Base-by-base conservation (phyloP, 92 coral and sea anemone species). In the Palythoa grandis region DNA sequence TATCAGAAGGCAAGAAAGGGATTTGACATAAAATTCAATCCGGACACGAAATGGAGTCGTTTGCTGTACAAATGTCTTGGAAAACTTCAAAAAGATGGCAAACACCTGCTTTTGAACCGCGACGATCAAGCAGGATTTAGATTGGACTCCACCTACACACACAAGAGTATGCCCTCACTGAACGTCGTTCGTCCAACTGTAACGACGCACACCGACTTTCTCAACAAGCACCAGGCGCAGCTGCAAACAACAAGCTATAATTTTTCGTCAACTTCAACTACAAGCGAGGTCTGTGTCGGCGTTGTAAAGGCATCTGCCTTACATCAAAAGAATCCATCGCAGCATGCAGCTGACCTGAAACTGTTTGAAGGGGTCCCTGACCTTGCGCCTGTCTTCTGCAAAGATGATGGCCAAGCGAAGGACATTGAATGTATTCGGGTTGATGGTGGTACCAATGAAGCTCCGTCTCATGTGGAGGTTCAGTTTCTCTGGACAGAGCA, bases 191-290 rank as follows among this genome's bases (percentile, higher is more conserved):
- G 63, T 39, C 89, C 67, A 1, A 39, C 84, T 16, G 15, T 61
- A 67, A 77, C 89, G 7, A 86, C 85, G 13, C 85, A 72, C 16
- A 79, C 82, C 7, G 90, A 87, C 52, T 77, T 86, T 57, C 77
- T 78, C 19, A 86, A 78, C 78, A 86, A 86, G 47, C 72, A 86
- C 57, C 78, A 69, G 39, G 22, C 79, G 1, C 89, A 86, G 24
- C 79, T 78, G 12, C 90, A 80, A 72, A 80, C 86, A 67, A 87
- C 86, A 47, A 70, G 61, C 40, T 71, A 87, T 61, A 87, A 87
- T n/a, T 87, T 63, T 17, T 53, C 70, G 11, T 54, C 71, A 29
- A 79, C 86, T 0, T 47, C 72, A 73, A 87, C 82, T 7, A 79
- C 90, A 1, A 82, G 86, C 72, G 90, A 87, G 20, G 78, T 87